A percentile compares a stretch with the other conserved stretches of the same genome.
phyloP scores from a whole-genome alignment of 2,797 vertebrate genomes.

The Pangasius larnaudii region DNA sequence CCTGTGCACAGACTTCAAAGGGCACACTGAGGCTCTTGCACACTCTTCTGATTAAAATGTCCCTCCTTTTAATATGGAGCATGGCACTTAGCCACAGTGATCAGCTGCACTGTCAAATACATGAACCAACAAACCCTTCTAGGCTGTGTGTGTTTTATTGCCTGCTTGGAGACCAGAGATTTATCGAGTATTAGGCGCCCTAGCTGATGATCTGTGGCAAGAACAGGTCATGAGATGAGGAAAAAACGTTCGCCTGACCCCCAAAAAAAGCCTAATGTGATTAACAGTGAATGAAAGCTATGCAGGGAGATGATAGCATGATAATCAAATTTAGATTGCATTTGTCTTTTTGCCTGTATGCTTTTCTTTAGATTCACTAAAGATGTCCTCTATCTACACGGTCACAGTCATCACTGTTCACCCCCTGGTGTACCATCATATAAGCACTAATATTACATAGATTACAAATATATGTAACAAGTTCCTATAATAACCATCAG shows the following conservation, averaged over 20 bases:
- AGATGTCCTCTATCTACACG: neutral
- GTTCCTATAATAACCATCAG: neutral
- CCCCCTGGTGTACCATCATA: neutral
- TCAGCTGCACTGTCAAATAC: slow-evolving; percentile 68
- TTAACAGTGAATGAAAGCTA: neutral
- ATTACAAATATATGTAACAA: neutral
- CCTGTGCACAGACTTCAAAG: slow-evolving; percentile 71
- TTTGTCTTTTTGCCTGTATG: neutral
- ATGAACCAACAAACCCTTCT: slow-evolving; percentile 65
- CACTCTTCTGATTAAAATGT: slow-evolving; percentile 64
- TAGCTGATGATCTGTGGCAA: slow-evolving; percentile 33
- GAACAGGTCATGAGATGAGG: neutral
- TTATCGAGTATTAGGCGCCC: slow-evolving; percentile 31
- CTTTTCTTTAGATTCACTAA: neutral
- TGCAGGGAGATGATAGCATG: neutral
- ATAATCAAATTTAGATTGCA: neutral
- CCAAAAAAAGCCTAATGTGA: neutral
- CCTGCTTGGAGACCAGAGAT: slow-evolving; percentile 30
- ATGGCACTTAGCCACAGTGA: slow-evolving; percentile 62
- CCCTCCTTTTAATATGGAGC: slow-evolving; percentile 65
- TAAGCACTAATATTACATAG: neutral
- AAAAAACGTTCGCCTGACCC: neutral
- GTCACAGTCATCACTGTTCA: neutral
- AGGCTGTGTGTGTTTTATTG: slow-evolving; percentile 57
- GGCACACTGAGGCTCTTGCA: slow-evolving; percentile 56